Evolutionary conservation across 2,113 vertebrate genomes (phyloP), one percentile per base, ranked within the genome.

Genomic region (Rallus limicola): DNA sequence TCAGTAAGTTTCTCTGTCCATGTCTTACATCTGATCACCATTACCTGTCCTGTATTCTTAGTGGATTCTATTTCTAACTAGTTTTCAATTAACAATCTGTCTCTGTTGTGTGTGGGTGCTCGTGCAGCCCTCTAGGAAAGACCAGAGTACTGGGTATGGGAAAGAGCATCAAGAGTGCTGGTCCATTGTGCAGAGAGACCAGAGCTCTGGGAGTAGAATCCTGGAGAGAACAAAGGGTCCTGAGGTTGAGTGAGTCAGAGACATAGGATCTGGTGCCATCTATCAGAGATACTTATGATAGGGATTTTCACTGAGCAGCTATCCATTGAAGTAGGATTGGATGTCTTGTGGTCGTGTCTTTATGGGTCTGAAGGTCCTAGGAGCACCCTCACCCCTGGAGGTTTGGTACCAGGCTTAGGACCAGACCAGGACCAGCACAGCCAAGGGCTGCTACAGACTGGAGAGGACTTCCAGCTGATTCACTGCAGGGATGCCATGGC

Each of bases 281-380:
- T 48, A 3, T 29, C 19, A 48, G 69, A 60, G 28, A 28, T 9
- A 52, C 6, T 4, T 4, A 6, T 9, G 7, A 33, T 29, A n/a
- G 70, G 10, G 6, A 26, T 55, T 10, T 59, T 12, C 50, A 50
- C 26, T 0, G 0, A 60, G 17, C 50, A 53, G 59, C 17, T 46
- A 10, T 36, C n/a, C 16, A 12, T 20, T 11, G 33, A 42, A 81
- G 6, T 3, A 79, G 24, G 11, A 50, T 38, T 76, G 42, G 9
- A 3, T 24, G 9, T 46, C 36, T 0, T 0, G 0, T 31, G 16
- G 8, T 63, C 24, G 6, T 40, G 6, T 64, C 60, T 69, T 58
- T 42, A 48, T 6, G 7, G 1, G 4, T 29, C 2, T 46, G 46
- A 72, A 8, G 8, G 4, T 46, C 12, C 48, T 44, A 14, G 24